Conservation (phyloP, 2,113 vertebrate genomes). For the Cyanoramphus novaezelandiae region DNA sequence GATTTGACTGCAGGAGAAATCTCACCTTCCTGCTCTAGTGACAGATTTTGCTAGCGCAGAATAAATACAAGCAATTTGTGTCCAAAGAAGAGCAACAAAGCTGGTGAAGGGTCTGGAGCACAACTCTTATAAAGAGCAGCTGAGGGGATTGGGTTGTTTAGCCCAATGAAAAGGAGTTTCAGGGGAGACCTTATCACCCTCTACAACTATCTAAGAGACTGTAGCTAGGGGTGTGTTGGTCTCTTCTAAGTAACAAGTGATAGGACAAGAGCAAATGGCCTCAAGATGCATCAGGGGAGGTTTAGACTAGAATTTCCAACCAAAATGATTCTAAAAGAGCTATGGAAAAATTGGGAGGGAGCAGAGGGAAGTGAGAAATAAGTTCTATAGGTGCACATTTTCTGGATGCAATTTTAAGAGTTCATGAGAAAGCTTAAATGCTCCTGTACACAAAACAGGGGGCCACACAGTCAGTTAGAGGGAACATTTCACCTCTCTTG, state of each 20-base stretch:
- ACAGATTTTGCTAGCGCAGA: background rate
- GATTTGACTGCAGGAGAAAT: background rate
- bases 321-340: background rate
- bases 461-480: background rate
- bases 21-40: background rate
- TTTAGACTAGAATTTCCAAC: background rate
- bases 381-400: background rate
- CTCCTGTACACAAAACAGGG: background rate
- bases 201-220: background rate
- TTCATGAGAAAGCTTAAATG: background rate
- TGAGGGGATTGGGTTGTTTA: background rate
- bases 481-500: background rate
- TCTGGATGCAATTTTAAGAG: background rate
- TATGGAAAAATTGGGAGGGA: background rate
- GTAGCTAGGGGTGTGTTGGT: rapidly evolving
- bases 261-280: background rate
- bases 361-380: rapidly evolving
- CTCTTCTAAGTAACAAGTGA: background rate
- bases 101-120: background rate
- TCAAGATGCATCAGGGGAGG: background rate
- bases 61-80: background rate
- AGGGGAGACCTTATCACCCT: background rate
- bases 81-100: background rate
- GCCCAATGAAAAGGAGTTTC: background rate
- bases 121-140: background rate